Evolutionary conservation across 2,888 invertebrate species (phyloP).

Genomic region (Pachymerium ferrugineum): DNA sequence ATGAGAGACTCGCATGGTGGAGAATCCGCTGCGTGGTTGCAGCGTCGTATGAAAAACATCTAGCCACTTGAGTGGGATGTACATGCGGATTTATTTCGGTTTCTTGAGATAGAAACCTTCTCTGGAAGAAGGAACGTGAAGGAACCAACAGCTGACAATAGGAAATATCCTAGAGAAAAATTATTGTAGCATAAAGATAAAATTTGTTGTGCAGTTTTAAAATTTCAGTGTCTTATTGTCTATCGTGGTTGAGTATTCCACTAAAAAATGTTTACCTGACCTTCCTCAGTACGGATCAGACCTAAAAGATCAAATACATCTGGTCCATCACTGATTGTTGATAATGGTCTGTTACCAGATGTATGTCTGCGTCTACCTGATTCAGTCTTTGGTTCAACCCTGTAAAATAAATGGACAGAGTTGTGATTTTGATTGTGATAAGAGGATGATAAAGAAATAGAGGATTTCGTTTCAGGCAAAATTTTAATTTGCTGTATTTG

Average conservation of each 20-base stretch:
- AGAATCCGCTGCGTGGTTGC: conserved; percentile 53
- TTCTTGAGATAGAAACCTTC: conserved; percentile 42
- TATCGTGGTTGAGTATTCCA: no score
- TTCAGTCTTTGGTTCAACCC: conserved; percentile 34
- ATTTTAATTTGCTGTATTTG: no score
- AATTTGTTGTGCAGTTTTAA: not conserved
- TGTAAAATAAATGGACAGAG: no score
- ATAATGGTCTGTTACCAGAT: conserved; percentile 74
- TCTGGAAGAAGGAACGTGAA: conserved; percentile 57
- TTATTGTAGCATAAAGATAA: not conserved
- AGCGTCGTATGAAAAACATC: conserved; percentile 69
- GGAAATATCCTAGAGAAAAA: conserved; percentile 65
- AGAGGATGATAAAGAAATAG: no score
- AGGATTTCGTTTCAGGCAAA: no score
- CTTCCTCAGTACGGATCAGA: conserved; percentile 66
- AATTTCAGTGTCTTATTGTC: no score
- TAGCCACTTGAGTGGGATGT: conserved; percentile 47
- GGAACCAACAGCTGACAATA: conserved; percentile 79
- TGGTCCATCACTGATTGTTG: conserved; percentile 71
- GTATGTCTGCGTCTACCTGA: conserved; percentile 63
- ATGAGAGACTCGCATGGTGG: conserved; percentile 51
- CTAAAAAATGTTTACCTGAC: conserved; percentile 61
- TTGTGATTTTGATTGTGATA: no score
- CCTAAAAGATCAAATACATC: conserved; percentile 80
- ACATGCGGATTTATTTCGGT: not conserved